Conservation (phyloP, 2,113 vertebrate species). For the Brachionichthys hirsutus region DNA sequence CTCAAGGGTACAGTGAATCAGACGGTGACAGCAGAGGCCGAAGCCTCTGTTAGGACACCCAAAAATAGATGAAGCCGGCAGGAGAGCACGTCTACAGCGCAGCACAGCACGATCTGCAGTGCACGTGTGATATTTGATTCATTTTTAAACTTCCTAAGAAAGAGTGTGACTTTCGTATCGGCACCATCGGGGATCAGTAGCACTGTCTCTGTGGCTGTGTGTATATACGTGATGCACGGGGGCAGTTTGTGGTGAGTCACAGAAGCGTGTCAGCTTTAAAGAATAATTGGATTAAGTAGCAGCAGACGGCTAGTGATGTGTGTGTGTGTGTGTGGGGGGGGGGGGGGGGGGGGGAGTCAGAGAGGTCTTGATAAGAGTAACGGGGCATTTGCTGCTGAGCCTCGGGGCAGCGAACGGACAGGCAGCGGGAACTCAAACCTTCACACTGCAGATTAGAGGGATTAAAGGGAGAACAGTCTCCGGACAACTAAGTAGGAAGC, state of each 20-base stretch:
- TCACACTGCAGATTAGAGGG: slow-evolving; percentile 59
- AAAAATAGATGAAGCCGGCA: slow-evolving; percentile 46
- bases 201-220: slow-evolving; percentile 2
- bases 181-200: background rate
- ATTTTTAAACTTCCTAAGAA: slow-evolving; percentile 7
- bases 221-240: slow-evolving; percentile 33
- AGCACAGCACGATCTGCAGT: slow-evolving; percentile 3
- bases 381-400: slow-evolving; percentile 49
- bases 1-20: slow-evolving; percentile 65
- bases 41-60: slow-evolving; percentile 37
- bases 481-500: slow-evolving; percentile 42
- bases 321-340: slow-evolving; percentile 47
- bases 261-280: slow-evolving; percentile 75
- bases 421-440: slow-evolving; percentile 45
- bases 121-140: background rate
- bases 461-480: slow-evolving; percentile 56
- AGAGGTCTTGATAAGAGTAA: slow-evolving; percentile 68
- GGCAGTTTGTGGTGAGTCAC: slow-evolving; percentile 57
- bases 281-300: slow-evolving; percentile 79
- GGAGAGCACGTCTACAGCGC: background rate
- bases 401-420: slow-evolving; percentile 52
- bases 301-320: slow-evolving; percentile 72
- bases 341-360: slow-evolving; percentile 18
- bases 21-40: slow-evolving; percentile 54
- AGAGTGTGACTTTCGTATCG: slow-evolving; percentile 12